These are phyloP conservation scores for Podabrus alpinus DNA, from an alignment of 2,888 invertebrate genomes.

Conservation along the genomic window DNA sequence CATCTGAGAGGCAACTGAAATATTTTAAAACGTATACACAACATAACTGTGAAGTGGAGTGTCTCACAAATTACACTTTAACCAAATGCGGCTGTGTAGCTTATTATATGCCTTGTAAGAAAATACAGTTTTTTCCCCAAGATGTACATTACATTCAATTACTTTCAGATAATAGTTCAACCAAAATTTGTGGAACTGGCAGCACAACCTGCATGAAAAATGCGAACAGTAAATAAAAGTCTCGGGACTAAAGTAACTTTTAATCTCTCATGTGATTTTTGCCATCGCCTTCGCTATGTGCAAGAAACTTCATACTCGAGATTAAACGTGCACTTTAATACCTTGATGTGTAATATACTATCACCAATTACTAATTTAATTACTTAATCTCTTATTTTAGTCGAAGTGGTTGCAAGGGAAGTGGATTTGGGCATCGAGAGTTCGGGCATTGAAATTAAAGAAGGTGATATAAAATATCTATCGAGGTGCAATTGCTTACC, in stretches of 20 bases:
- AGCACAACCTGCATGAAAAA: constrained; percentile 60
- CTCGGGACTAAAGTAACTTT: no score
- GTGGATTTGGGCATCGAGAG: constrained; percentile 54
- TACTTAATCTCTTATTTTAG: constrained; percentile 45
- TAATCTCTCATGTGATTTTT: no score
- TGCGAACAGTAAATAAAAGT: constrained; percentile 64
- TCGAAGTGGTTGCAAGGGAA: constrained; percentile 59
- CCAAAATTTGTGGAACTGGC: constrained; percentile 63
- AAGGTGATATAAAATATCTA: constrained; percentile 35
- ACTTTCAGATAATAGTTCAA: constrained; percentile 60
- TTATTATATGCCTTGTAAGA: constrained; percentile 70
- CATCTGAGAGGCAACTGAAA: constrained; percentile 65
- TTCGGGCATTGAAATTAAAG: constrained; percentile 23
- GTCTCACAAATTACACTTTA: constrained; percentile 69
- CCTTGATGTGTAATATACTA: no score
- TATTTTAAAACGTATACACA: constrained; percentile 74
- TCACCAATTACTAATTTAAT: not conserved
- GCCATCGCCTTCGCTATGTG: no score
- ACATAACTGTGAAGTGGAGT: constrained; percentile 75
- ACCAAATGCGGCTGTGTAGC: constrained; percentile 69
- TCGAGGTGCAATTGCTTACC: constrained; percentile 63
- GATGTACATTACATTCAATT: constrained; percentile 19
- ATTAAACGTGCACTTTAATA: no score
- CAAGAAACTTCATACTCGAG: no score
- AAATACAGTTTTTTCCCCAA: not conserved